Conservation (phyloP, 2,113 vertebrate genomes). For the Tragelaphus buxtoni region DNA sequence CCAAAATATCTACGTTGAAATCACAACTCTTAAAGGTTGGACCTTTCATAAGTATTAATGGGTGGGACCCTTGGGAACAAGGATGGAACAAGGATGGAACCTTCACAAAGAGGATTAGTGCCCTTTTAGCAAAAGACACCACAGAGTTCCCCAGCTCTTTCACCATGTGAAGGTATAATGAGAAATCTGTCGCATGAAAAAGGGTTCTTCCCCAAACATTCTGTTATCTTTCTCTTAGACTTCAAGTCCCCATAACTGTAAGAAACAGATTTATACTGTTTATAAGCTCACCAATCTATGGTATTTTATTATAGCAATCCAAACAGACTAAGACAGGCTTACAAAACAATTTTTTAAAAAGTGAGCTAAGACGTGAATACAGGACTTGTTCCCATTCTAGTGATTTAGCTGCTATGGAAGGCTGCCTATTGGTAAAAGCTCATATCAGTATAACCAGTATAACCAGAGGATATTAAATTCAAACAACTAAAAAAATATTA, state of each 20-base stretch:
- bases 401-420: background rate
- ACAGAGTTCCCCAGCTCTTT: background rate
- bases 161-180: background rate
- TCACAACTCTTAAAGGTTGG: background rate
- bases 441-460: background rate
- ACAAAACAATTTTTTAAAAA: background rate
- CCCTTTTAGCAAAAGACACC: background rate
- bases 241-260: background rate
- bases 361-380: background rate
- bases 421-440: background rate
- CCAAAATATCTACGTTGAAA: background rate
- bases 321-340: background rate
- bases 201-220: background rate
- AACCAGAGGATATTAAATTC: background rate
- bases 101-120: background rate
- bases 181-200: background rate
- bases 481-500: background rate
- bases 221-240: background rate
- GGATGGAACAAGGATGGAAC: background rate
- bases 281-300: background rate
- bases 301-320: background rate
- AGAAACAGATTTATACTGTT: background rate
- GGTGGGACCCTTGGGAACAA: no score
- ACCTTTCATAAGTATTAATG: background rate
- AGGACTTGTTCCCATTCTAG: background rate